phyloP scores from a whole-genome alignment of 2,113 vertebrate genomes.

The Gymnarchus niloticus region DNA sequence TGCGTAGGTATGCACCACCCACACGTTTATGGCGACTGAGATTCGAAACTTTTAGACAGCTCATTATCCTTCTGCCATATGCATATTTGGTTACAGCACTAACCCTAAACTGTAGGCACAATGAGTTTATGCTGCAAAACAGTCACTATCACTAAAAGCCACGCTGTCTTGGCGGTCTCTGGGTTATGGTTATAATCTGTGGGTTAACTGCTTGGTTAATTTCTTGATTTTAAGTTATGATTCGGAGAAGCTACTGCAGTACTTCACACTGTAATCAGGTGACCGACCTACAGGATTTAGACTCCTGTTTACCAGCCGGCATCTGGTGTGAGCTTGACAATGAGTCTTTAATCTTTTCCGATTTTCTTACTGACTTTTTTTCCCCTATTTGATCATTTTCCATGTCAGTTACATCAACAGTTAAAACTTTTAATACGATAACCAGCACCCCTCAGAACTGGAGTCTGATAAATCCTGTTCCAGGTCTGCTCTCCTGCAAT shows the following conservation, averaged over 20 bases:
- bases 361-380: neutral
- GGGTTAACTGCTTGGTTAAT: neutral
- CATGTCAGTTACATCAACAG: neutral
- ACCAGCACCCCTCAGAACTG: no score
- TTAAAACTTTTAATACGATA: neutral
- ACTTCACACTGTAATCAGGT: neutral
- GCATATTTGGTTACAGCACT: neutral
- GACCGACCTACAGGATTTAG: neutral
- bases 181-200: no score
- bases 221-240: neutral
- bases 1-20: slow-evolving; percentile 62
- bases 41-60: neutral
- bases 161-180: neutral
- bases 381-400: neutral
- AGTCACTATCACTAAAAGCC: neutral
- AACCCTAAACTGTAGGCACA: neutral
- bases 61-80: neutral
- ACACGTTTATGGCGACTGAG: no score
- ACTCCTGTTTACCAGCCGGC: neutral
- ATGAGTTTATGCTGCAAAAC: neutral
- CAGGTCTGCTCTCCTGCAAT: neutral
- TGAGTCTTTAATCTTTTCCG: neutral
- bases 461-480: no score
- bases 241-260: neutral
- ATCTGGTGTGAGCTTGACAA: neutral